Conservation (phyloP, 2,797 vertebrate species). For the Anabacerthia variegaticeps region DNA sequence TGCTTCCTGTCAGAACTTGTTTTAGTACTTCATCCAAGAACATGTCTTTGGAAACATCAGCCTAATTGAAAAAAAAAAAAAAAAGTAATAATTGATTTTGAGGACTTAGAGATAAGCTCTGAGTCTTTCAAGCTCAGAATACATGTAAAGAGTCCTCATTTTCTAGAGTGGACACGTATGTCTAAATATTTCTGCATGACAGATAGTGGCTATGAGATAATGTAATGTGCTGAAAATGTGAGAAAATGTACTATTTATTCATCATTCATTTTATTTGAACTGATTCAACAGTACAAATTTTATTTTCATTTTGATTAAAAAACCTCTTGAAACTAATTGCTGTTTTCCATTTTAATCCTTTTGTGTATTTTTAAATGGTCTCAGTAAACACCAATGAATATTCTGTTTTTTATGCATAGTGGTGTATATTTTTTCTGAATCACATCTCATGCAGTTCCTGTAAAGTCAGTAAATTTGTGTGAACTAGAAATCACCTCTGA, state of each 20-base stretch:
- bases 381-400: background rate
- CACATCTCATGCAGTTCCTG: background rate
- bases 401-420: background rate
- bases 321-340: background rate
- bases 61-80: background rate
- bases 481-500: background rate
- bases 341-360: slow-evolving; percentile 19
- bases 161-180: background rate
- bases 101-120: background rate
- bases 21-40: background rate
- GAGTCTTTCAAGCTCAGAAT: background rate
- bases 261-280: background rate
- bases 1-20: slow-evolving; percentile 13
- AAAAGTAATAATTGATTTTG: background rate
- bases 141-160: accelerated
- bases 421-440: background rate
- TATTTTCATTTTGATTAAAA: slow-evolving; percentile 13
- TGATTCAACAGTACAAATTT: background rate
- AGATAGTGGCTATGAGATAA: background rate
- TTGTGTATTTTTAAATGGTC: slow-evolving; percentile 1
- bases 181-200: background rate
- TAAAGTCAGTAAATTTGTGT: background rate
- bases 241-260: background rate
- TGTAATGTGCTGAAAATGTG: slow-evolving; percentile 7
- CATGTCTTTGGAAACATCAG: background rate